phyloP scores from a whole-genome alignment of 2,797 vertebrate species.

The Triplophysa yarkandensis region DNA sequence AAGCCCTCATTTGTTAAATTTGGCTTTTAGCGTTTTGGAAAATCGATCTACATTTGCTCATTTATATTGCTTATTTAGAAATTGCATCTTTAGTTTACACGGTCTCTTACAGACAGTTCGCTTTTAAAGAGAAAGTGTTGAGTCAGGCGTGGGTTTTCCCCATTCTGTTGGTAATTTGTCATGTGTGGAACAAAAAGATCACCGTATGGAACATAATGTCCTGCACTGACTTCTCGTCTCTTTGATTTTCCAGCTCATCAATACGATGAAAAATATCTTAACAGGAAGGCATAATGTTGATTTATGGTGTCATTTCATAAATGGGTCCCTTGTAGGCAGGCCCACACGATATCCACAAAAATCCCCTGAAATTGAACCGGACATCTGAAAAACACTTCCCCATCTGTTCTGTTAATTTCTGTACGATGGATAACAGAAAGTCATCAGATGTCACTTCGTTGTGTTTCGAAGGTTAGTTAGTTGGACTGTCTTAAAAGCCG shows the following conservation, averaged over 20 bases:
- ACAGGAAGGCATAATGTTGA: not conserved
- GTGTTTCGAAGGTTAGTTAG: no score
- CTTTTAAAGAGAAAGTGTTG: not conserved
- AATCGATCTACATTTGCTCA: no score
- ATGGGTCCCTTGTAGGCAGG: not conserved
- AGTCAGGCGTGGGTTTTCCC: not conserved
- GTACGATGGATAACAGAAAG: not conserved
- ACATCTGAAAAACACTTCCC: no score
- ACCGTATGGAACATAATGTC: not conserved
- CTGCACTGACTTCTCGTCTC: not conserved
- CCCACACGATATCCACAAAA: not conserved
- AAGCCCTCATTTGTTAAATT: no score
- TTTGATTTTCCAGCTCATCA: not conserved
- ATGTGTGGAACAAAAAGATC: not conserved
- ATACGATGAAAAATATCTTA: not conserved
- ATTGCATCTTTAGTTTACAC: not conserved
- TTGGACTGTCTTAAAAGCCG: not conserved
- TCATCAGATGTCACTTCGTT: no score
- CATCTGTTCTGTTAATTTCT: not conserved
- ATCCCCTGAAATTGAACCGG: not conserved
- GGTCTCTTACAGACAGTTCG: not conserved
- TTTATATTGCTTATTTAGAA: not conserved
- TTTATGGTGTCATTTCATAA: constrained; percentile 18
- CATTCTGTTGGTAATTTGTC: not conserved
- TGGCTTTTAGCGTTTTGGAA: no score